Conservation (phyloP, 2,113 vertebrate species). For the Trematomus loennbergii region DNA sequence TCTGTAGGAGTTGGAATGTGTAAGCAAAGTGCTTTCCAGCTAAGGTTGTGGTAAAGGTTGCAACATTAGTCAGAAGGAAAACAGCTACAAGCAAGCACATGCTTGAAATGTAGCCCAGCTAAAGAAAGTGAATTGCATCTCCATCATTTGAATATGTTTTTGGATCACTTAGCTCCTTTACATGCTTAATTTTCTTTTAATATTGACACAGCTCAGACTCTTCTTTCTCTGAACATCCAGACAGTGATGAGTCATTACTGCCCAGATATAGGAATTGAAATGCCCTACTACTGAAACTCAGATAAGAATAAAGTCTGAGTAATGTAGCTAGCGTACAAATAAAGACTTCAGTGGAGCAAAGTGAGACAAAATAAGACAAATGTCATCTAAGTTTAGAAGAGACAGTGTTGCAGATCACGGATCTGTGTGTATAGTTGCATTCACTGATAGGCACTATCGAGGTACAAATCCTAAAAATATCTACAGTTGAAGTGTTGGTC, state of each 20-base stretch:
- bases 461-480: background rate
- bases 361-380: background rate
- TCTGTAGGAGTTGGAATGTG: conserved; percentile 26
- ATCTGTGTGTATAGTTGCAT: background rate
- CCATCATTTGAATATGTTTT: background rate
- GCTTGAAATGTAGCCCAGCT: conserved; percentile 9
- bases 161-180: background rate
- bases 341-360: background rate
- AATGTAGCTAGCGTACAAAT: background rate
- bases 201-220: background rate
- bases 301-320: conserved; percentile 34
- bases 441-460: background rate
- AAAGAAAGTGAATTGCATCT: background rate
- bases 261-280: conserved; percentile 18
- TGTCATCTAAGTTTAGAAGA: background rate
- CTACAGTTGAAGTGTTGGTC: background rate
- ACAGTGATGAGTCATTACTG: conserved; percentile 44
- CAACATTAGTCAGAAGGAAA: conserved; percentile 25
- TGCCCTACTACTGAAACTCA: background rate
- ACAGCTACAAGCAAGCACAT: background rate
- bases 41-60: conserved; percentile 9
- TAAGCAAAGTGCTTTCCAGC: background rate
- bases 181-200: background rate
- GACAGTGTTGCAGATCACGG: background rate
- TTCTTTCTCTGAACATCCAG: background rate